Conservation (phyloP, 2,113 vertebrate genomes). For the Reinhardtius hippoglossoides region DNA sequence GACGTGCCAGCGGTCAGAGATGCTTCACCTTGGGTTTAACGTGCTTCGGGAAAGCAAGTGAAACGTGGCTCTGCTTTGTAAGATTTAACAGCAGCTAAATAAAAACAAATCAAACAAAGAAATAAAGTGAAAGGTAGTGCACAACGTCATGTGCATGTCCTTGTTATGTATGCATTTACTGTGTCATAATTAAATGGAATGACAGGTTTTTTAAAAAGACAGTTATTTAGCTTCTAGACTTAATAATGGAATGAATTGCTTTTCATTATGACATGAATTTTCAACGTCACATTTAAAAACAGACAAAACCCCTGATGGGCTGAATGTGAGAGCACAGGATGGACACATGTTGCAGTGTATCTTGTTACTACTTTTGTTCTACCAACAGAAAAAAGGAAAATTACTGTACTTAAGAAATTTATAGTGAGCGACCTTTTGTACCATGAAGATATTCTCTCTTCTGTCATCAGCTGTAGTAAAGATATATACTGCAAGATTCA, state of each 20-base stretch:
- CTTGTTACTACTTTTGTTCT: neutral
- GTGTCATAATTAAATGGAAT: constrained; percentile 2
- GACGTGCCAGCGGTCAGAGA: constrained; percentile 40
- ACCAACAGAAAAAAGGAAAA: neutral
- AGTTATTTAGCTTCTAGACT: neutral
- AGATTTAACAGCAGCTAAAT: constrained; percentile 25
- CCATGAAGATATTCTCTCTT: neutral
- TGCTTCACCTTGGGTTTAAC: constrained; percentile 32
- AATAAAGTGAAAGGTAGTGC: constrained; percentile 12
- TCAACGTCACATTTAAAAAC: neutral
- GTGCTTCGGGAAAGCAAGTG: constrained; percentile 50
- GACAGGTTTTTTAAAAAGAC: neutral
- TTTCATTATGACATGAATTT: constrained; percentile 6
- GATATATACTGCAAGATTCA: neutral
- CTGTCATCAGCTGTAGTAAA: neutral
- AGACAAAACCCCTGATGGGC: too few species aligned
- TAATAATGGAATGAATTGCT: neutral
- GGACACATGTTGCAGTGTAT: neutral
- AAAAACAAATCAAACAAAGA: constrained; percentile 28
- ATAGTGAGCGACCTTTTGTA: neutral
- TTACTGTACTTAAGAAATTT: neutral
- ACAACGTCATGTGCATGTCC: constrained; percentile 22
- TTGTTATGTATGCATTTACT: constrained; percentile 20
- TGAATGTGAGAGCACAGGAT: neutral
- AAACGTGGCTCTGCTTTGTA: constrained; percentile 24